Evolutionary conservation across 2,888 invertebrate genomes (phyloP), one percentile per base, ranked within the genome.

Genomic region (Thumatha senex): DNA sequence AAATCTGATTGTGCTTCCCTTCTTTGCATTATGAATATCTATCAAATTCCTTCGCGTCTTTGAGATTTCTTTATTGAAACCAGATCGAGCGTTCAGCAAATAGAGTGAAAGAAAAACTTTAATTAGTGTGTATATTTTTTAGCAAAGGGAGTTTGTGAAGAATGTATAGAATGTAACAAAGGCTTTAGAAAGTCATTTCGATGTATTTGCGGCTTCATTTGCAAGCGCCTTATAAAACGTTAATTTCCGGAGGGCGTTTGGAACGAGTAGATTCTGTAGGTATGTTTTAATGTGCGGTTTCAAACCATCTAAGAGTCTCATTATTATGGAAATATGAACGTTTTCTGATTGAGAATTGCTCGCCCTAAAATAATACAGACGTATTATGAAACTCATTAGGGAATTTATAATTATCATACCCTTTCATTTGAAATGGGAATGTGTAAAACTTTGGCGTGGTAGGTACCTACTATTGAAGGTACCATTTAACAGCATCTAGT

Each of bases 1-100:
- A 86, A 87, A 87, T 88, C 86, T 84, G 87, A 88, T 87, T 87
- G 84, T 82, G 85, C 80, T 86, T 83, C 76, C 77, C 72, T 75
- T 72, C 82, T 81, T 86, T 84, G 84, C 86, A 84, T 85, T 85
- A 86, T 85, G 82, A 85, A 86, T 82, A 83, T 84, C 82, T 84
- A 82, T 80, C 78, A 81, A 84, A 84, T 82, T 79, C 76, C 74
- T 61, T 70, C 68, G 68, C 73, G 63, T 74, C 74, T 77, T 63
- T 61, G 72, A 69, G 75, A 78, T 76, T 75, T 66, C 74, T 77
- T 85, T 84, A 84, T 86, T 82, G 78, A 76, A 72, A 67, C 47
- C 58, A 66, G 76, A 76, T 77, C 70, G 78, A 82, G 78, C 72
- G 78, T 67, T 74, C 67, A 76, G 73, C 76, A 81, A 83, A 83